phyloP scores from a whole-genome alignment of 2,113 vertebrate genomes.

The Puntigrus tetrazona region DNA sequence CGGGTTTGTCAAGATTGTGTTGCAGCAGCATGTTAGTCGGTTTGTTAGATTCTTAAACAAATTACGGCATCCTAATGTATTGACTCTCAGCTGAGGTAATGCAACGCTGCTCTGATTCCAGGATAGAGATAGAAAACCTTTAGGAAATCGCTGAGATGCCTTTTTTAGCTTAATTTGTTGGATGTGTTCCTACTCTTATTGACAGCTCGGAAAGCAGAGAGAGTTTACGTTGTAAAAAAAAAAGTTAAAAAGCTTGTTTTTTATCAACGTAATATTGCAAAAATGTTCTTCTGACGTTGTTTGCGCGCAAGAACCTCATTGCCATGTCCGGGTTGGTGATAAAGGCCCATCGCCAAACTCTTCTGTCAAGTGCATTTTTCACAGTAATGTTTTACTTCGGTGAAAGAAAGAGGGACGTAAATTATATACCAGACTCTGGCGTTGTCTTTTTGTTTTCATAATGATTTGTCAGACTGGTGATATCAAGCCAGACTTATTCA shows the following conservation, averaged over 20 bases:
- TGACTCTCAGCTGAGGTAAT: neutral
- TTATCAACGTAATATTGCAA: neutral
- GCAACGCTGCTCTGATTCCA: neutral
- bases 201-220: neutral
- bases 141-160: neutral
- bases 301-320: neutral
- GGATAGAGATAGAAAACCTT: neutral
- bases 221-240: neutral
- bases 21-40: neutral
- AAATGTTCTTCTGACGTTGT: neutral
- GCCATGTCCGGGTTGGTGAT: neutral
- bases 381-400: neutral
- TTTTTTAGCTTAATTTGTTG: neutral
- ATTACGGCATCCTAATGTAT: neutral
- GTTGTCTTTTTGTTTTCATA: neutral
- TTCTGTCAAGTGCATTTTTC: neutral
- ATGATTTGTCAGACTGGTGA: neutral
- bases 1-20: neutral
- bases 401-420: neutral
- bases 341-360: neutral
- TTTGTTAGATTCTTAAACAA: neutral
- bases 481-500: neutral
- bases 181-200: neutral
- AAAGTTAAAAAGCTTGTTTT: neutral
- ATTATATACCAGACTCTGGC: neutral